phyloP scores from a whole-genome alignment of 2,888 invertebrate species.

The Meandrusa payeni region DNA sequence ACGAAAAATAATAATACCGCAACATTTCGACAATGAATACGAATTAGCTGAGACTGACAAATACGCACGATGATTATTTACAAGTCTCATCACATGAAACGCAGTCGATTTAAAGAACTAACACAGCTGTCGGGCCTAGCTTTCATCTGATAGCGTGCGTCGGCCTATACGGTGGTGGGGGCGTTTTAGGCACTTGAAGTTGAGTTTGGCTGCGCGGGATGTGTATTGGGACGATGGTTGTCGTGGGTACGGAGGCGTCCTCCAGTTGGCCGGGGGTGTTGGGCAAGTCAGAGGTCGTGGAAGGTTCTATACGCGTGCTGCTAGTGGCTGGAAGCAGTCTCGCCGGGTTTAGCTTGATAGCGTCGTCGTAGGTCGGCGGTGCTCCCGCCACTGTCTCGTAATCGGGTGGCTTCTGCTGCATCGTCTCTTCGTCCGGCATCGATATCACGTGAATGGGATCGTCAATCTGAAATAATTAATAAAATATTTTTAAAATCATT shows the following conservation, averaged over 20 bases:
- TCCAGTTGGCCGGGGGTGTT: conserved; percentile 55
- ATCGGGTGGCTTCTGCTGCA: conserved; percentile 86
- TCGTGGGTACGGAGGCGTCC: conserved; percentile 32
- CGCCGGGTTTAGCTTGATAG: conserved; percentile 85
- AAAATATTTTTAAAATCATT: neutral
- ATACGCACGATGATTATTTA: conserved; percentile 35
- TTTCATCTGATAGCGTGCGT: conserved; percentile 76
- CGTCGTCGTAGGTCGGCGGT: conserved; percentile 87
- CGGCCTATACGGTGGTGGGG: conserved; percentile 74
- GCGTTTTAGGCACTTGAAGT: conserved; percentile 64
- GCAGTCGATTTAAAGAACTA: conserved; percentile 71
- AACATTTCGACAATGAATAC: conserved; percentile 40
- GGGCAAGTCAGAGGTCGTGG: conserved; percentile 38
- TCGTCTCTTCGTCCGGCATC: conserved; percentile 79
- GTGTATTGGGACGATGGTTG: conserved; percentile 53
- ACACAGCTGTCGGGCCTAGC: conserved; percentile 43
- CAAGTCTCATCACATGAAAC: conserved; percentile 73
- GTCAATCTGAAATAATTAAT: conserved; percentile 76
- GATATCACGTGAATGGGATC: conserved; percentile 85
- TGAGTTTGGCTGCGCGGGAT: conserved; percentile 41
- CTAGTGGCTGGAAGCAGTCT: conserved; percentile 69
- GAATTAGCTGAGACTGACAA: conserved; percentile 27
- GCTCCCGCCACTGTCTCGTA: conserved; percentile 86
- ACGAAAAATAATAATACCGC: conserved; percentile 63
- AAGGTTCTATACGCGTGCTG: conserved; percentile 47